These are phyloP conservation scores for Cavia aperea DNA, from an alignment of 2,113 vertebrate genomes.

Conservation along the genomic window DNA sequence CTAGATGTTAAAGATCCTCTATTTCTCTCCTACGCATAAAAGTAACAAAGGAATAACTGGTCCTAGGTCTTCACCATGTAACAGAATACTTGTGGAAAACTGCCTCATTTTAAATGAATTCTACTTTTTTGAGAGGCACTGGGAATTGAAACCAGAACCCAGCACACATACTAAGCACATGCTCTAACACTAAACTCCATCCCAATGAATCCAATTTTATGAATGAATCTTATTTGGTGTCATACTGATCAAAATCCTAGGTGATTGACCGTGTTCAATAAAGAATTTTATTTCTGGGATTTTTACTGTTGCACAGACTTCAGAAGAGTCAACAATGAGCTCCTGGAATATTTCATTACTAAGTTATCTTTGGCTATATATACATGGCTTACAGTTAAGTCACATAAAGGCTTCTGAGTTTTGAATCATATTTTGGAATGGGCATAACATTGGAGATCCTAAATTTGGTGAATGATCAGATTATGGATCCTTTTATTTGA, in stretches of 20 bases:
- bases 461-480: neutral
- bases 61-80: neutral
- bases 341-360: neutral
- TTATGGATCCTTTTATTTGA: neutral
- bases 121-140: neutral
- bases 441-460: neutral
- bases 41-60: neutral
- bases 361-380: neutral
- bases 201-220: neutral
- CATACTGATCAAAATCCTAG: neutral
- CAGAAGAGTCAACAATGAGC: neutral
- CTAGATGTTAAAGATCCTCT: neutral
- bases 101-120: slow-evolving; percentile 1
- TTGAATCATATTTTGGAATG: neutral
- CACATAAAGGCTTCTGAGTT: neutral
- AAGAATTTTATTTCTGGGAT: neutral
- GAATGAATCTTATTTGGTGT: neutral
- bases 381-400: neutral
- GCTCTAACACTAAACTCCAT: neutral
- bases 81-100: neutral
- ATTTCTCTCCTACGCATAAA: neutral
- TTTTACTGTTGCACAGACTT: neutral
- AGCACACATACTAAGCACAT: neutral
- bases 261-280: neutral
- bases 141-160: neutral